These are phyloP conservation scores for Cebus imitator DNA, from an alignment of 2,113 vertebrate species.

Conservation along the genomic window DNA sequence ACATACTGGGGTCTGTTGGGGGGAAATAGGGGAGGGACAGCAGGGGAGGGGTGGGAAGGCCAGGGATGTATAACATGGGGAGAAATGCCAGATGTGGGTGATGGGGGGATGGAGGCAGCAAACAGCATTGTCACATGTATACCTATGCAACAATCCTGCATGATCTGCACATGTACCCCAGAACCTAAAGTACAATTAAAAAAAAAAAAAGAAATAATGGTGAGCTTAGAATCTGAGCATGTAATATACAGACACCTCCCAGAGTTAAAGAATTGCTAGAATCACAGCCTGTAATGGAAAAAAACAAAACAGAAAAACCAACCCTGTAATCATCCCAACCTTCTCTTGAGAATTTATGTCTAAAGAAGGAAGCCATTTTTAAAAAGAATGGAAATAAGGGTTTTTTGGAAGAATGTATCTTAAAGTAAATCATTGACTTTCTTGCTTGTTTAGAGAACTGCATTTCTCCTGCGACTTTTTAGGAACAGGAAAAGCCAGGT, in stretches of 20 bases:
- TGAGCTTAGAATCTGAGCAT: background rate
- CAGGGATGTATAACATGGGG: too few species aligned
- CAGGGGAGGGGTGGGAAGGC: too few species aligned
- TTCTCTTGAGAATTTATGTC: background rate
- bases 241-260: background rate
- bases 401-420: background rate
- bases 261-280: background rate
- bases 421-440: background rate
- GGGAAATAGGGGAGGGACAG: too few species aligned
- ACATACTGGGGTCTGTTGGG: too few species aligned
- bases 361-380: background rate
- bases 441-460: background rate
- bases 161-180: too few species aligned
- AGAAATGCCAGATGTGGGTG: too few species aligned
- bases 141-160: too few species aligned
- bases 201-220: background rate
- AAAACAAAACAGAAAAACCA: background rate
- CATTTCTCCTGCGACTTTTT: background rate
- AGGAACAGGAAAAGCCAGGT: background rate
- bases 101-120: too few species aligned
- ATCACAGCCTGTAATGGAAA: background rate
- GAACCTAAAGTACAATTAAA: too few species aligned
- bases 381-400: background rate
- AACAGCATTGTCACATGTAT: too few species aligned
- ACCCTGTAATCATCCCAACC: background rate